Percentiles rank a stretch among this genome's conserved stretches.
Evolutionary conservation across 2,113 vertebrate genomes (phyloP).

Genomic region (Galbula dea): DNA sequence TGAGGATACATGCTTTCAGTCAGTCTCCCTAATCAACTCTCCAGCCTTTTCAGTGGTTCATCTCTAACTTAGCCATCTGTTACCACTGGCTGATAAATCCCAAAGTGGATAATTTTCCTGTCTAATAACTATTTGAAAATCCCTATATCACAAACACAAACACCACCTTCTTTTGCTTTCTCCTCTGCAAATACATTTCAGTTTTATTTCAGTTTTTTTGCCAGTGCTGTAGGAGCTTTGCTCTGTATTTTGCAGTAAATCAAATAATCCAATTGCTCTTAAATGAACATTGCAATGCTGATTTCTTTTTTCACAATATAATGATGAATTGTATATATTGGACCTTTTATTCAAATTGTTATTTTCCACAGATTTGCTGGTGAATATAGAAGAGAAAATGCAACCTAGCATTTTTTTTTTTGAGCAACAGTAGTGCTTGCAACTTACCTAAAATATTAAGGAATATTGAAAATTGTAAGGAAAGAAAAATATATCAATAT

Average conservation of each 20-base stretch:
- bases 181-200: neutral
- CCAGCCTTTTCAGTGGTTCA: neutral
- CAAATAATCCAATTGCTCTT: neutral
- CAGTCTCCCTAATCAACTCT: constrained; percentile 37
- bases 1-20: neutral
- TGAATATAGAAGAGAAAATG: neutral
- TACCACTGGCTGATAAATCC: constrained; percentile 22
- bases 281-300: neutral
- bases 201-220: neutral
- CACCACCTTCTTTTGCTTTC: neutral
- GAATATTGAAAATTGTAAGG: neutral
- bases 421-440: neutral
- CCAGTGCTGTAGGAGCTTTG: neutral
- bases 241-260: neutral
- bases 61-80: constrained; percentile 51
- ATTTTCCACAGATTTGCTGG: neutral
- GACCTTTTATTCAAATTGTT: neutral
- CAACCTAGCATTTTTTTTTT: neutral
- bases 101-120: constrained; percentile 22
- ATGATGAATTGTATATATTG: neutral
- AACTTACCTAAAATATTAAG: neutral
- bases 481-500: neutral
- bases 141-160: neutral
- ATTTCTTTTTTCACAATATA: neutral
- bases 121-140: constrained; percentile 22